These are phyloP conservation scores for Lutjanus argentimaculatus DNA, from an alignment of 2,797 vertebrate genomes.

Conservation along the genomic window DNA sequence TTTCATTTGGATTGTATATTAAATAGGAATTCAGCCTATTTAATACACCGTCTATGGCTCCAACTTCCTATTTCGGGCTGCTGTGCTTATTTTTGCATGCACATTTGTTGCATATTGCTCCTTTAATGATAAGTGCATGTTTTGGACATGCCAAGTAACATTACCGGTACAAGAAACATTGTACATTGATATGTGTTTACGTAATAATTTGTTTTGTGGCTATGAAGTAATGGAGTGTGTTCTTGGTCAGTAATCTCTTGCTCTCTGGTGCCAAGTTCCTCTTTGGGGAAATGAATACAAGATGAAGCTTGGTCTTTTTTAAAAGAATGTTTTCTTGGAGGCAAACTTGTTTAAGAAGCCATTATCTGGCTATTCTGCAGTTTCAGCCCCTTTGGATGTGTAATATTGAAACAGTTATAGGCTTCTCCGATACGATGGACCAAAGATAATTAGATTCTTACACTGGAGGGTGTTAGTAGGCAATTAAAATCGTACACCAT, in stretches of 20 bases:
- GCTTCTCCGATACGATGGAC: constrained; percentile 87
- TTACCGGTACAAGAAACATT: constrained; percentile 24
- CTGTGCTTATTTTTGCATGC: no score
- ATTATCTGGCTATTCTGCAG: constrained; percentile 87
- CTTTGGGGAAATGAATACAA: constrained; percentile 83
- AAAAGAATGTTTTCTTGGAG: constrained; percentile 82
- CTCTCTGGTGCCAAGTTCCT: constrained; percentile 71
- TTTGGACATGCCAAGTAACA: constrained; percentile 9
- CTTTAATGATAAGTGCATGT: constrained; percentile 19
- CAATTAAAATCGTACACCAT: constrained; percentile 88
- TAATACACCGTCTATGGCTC: no score
- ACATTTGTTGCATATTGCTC: no score
- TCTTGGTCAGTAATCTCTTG: constrained; percentile 75
- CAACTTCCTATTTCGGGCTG: no score
- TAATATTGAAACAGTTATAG: constrained; percentile 89
- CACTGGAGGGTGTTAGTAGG: constrained; percentile 86
- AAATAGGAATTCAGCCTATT: no score
- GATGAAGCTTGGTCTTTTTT: constrained; percentile 78
- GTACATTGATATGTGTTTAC: constrained; percentile 50
- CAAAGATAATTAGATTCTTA: constrained; percentile 90
- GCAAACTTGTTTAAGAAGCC: constrained; percentile 86
- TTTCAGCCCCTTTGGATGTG: constrained; percentile 87
- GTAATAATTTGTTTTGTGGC: constrained; percentile 48
- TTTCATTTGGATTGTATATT: no score
- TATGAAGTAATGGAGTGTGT: constrained; percentile 62